A percentile compares a stretch with the other conserved stretches of the same genome.
phyloP scores from a whole-genome alignment of 2,888 invertebrate species.

The Lordiphosa andalusiaca region DNA sequence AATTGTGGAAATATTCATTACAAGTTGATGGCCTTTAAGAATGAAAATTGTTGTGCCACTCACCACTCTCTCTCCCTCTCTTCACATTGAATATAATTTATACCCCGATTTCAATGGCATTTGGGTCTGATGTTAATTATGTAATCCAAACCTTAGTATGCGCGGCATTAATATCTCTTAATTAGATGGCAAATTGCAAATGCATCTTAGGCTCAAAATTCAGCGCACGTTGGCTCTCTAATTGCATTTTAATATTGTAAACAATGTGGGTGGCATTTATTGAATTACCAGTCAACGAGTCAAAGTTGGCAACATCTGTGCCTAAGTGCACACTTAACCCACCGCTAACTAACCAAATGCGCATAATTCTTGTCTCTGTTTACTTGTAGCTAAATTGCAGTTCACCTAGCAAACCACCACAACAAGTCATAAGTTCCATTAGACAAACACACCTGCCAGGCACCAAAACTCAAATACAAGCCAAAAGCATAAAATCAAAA shows the following conservation, averaged over 20 bases:
- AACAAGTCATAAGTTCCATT: conserved; percentile 29
- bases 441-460: conserved; percentile 30
- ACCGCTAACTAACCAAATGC: conserved; percentile 32
- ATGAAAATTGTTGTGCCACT: too few relatives aligned
- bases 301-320: background rate
- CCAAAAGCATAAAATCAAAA: conserved; percentile 59
- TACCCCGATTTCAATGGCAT: background rate
- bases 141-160: conserved; percentile 42
- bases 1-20: too few relatives aligned
- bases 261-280: conserved; percentile 44
- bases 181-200: conserved; percentile 33
- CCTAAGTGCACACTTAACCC: conserved; percentile 17
- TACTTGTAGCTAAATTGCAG: conserved; percentile 9
- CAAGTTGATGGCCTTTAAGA: too few relatives aligned
- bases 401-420: background rate
- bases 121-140: conserved; percentile 38
- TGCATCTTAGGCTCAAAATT: conserved; percentile 13
- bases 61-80: too few relatives aligned
- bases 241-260: conserved; percentile 43
- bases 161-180: conserved; percentile 49
- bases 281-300: conserved; percentile 40
- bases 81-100: conserved; percentile 1
- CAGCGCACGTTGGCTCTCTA: conserved; percentile 18
- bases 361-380: conserved; percentile 18
- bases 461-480: conserved; percentile 57